phyloP scores from a whole-genome alignment of 2,113 vertebrate genomes.

The Balaenoptera acutorostrata region DNA sequence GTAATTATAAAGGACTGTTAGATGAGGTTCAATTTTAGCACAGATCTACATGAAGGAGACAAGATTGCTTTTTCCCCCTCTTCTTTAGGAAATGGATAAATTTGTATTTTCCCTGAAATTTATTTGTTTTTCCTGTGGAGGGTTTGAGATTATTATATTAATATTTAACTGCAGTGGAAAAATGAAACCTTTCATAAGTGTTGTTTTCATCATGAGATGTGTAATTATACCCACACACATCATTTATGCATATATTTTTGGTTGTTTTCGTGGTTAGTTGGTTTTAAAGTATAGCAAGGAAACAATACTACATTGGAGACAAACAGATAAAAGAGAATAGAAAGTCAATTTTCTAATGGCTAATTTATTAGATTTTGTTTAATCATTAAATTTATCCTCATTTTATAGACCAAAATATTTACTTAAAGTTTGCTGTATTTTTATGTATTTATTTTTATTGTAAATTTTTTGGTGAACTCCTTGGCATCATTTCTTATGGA shows the following conservation, averaged over 20 bases:
- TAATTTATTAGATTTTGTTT: slow-evolving; percentile 69
- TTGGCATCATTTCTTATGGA: slow-evolving; percentile 83
- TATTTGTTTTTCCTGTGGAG: slow-evolving; percentile 71
- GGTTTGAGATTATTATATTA: slow-evolving; percentile 91
- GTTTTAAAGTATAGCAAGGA: slow-evolving; percentile 81
- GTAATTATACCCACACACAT: slow-evolving; percentile 38
- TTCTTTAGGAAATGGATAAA: background rate
- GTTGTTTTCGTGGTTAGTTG: slow-evolving; percentile 69
- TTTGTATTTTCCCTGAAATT: background rate
- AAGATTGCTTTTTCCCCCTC: background rate
- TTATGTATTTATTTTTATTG: slow-evolving; percentile 48
- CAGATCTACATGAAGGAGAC: background rate
- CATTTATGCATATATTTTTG: slow-evolving; percentile 60
- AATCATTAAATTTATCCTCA: slow-evolving; percentile 64
- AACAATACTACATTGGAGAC: slow-evolving; percentile 70
- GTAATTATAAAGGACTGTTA: background rate
- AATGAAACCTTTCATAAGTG: slow-evolving; percentile 93
- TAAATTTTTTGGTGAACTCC: slow-evolving; percentile 68
- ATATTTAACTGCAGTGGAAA: slow-evolving; percentile 91
- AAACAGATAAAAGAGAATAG: slow-evolving; percentile 75
- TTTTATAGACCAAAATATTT: slow-evolving; percentile 70
- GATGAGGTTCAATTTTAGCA: background rate
- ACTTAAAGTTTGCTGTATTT: slow-evolving; percentile 64
- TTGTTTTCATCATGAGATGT: slow-evolving; percentile 78
- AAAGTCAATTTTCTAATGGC: slow-evolving; percentile 71